Percentiles rank a stretch among this genome's conserved stretches.
Conservation (phyloP, 2,888 invertebrate species). For the Caenorhabditis becei region DNA sequence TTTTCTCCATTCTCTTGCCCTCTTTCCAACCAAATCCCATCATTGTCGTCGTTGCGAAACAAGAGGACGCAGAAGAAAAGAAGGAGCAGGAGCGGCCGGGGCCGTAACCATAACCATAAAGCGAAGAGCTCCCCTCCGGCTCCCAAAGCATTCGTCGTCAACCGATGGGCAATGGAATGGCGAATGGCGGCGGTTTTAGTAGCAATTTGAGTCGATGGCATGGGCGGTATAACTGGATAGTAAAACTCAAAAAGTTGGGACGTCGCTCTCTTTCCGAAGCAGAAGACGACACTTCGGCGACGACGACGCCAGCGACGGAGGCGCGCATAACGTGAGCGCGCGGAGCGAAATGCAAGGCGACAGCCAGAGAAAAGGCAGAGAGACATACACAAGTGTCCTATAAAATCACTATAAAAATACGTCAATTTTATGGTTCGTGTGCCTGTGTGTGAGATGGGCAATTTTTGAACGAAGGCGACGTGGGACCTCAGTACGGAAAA, state of each 20-base stretch:
- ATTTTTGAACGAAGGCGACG: conserved; percentile 50
- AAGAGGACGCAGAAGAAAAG: conserved; percentile 21
- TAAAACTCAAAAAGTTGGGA: conserved; percentile 61
- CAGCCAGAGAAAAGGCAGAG: conserved; percentile 51
- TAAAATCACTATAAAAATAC: conserved; percentile 66
- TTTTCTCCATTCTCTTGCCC: conserved; percentile 13
- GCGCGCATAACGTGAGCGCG: conserved; percentile 20
- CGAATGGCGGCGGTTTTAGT: conserved; percentile 49
- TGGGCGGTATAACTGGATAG: conserved; percentile 58
- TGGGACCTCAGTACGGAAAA: conserved; percentile 42
- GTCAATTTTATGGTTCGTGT: conserved; percentile 63
- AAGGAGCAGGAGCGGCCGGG: conserved; percentile 20
- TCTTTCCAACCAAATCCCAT: conserved; percentile 37
- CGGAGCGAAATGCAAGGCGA: conserved; percentile 50
- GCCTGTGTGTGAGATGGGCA: conserved; percentile 40
- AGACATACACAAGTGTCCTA: conserved; percentile 60
- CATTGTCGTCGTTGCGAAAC: conserved; percentile 46
- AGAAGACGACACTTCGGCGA: conserved; percentile 4
- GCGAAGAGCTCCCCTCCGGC: conserved; percentile 41
- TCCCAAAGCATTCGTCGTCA: conserved; percentile 51
- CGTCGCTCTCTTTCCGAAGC: conserved; percentile 9
- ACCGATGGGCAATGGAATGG: conserved; percentile 45
- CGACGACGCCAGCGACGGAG: conserved; percentile 20
- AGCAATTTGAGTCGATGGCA: conserved; percentile 55
- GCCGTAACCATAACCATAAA: conserved; percentile 63